Conservation (phyloP, 2,888 invertebrate species). For the Tridacna gigas region DNA sequence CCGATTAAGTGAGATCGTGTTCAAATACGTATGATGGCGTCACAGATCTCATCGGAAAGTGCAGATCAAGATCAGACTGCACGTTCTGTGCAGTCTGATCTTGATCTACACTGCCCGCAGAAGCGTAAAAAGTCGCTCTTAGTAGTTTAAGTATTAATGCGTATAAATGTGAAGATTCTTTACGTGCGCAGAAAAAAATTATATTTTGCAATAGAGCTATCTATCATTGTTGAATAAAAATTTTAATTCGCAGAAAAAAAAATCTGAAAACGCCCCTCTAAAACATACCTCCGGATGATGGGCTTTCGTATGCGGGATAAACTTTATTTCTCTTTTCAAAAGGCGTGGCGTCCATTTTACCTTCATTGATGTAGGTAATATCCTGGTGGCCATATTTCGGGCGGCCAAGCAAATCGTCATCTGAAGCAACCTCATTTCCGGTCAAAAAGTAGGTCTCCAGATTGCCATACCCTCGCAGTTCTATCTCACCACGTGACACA, state of each 20-base stretch:
- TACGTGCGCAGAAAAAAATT: too few relatives aligned
- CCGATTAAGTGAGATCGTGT: too few relatives aligned
- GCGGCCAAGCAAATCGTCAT: conserved; percentile 62
- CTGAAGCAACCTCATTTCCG: conserved; percentile 59
- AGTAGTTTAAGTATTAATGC: too few relatives aligned
- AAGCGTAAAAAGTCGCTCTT: too few relatives aligned
- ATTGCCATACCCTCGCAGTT: conserved; percentile 68
- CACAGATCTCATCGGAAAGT: too few relatives aligned
- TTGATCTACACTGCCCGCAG: too few relatives aligned
- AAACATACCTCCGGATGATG: conserved; percentile 58
- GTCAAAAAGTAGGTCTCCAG: conserved; percentile 72
- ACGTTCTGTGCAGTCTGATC: too few relatives aligned
- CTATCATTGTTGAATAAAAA: background rate
- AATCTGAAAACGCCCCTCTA: background rate
- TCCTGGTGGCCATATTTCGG: conserved; percentile 52
- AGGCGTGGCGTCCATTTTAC: conserved; percentile 48
- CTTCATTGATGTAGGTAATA: conserved; percentile 62
- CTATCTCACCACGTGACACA: conserved; percentile 73
- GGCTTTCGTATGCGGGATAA: conserved; percentile 52
- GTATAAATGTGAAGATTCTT: too few relatives aligned
- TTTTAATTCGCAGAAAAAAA: too few relatives aligned
- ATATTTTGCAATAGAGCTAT: too few relatives aligned
- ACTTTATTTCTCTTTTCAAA: conserved; percentile 54
- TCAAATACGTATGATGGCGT: too few relatives aligned
- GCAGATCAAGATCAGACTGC: too few relatives aligned